Evolutionary conservation across 1,140 invertebrate species (phyloP).

Genomic region (Brachystomella parvula): DNA sequence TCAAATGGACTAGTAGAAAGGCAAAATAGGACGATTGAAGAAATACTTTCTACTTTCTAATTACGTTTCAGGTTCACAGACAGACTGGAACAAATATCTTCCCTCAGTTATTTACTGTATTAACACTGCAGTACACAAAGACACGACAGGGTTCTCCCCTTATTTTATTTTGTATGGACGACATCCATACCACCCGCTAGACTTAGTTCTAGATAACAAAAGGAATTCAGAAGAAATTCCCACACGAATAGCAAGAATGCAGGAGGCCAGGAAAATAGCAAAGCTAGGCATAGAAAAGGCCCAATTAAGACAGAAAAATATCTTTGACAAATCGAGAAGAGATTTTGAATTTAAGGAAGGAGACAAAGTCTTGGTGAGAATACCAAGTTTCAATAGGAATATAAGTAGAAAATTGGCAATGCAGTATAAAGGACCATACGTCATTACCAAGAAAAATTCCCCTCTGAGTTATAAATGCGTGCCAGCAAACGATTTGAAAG

Average conservation of each 20-base stretch:
- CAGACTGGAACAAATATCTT: not conserved
- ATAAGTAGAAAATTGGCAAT: not conserved
- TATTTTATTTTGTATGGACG: not conserved
- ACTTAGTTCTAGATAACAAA: not conserved
- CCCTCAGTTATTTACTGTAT: not conserved
- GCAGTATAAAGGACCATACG: not conserved
- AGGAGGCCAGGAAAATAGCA: not conserved
- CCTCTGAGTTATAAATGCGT: not conserved
- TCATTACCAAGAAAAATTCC: not conserved
- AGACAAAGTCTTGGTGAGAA: not conserved
- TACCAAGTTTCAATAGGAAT: not conserved
- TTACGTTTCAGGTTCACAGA: not conserved
- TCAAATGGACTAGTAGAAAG: conserved; percentile 36
- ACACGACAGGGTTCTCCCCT: not conserved
- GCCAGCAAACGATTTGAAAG: not conserved
- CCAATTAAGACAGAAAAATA: not conserved
- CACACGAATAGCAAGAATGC: not conserved
- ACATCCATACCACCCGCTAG: not conserved
- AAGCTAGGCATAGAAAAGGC: not conserved
- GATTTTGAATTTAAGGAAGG: not conserved
- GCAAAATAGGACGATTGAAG: conserved; percentile 29
- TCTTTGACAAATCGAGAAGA: not conserved
- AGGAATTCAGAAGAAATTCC: not conserved
- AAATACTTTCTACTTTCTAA: conserved; percentile 23
- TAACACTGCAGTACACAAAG: not conserved